Base-by-base conservation (phyloP, 2,113 vertebrate genomes). In the Myotis lucifugus region DNA sequence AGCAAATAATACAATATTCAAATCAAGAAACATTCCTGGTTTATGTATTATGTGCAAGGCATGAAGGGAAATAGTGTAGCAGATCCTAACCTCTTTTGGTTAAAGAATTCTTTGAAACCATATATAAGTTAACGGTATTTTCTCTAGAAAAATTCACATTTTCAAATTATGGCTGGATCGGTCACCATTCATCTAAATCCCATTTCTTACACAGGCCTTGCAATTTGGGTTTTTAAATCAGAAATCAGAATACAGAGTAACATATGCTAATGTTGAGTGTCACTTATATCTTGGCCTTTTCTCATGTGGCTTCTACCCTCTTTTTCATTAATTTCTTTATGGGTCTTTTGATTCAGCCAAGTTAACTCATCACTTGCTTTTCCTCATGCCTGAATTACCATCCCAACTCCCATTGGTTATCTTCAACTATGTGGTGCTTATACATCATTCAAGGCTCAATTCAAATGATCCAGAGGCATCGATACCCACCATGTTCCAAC, bases 161-260 rank as follows among this genome's bases (percentile, higher is more conserved):
- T 59, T 73, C 67, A 74, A 95, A 67, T 69, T 42, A 95, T 5
- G 27, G n/a, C 14, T 77, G 8, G 7, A 84, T 85, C 0, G 74
- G 56, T 87, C 56, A 79, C 37, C 56, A 88, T 52, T 83, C 52
- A 25, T 54, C 27, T 83, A 92, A 48, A 76, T 92, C 52, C 11
- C 37, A 88, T 77, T 86, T 92, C 50, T 94, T 86, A 23, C 50
- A 46, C 0, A 91, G 42, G 52, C 17, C 52, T 93, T 87, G 32
- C 7, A 73, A 87, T 37, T 93, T 74, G 87, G 29, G 93, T 64
- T 83, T 96, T 97, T 82, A 89, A 93, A 74, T 37, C 67, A 95
- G 85, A 66, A 91, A 86, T 78, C 29, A 73, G 56, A 78, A 79
- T 29, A 59, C 0, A 89, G 72, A 91, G 17, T 54, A 83, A 69